Evolutionary conservation across 1,140 invertebrate species (phyloP).

Genomic region (Microvelia longipes): DNA sequence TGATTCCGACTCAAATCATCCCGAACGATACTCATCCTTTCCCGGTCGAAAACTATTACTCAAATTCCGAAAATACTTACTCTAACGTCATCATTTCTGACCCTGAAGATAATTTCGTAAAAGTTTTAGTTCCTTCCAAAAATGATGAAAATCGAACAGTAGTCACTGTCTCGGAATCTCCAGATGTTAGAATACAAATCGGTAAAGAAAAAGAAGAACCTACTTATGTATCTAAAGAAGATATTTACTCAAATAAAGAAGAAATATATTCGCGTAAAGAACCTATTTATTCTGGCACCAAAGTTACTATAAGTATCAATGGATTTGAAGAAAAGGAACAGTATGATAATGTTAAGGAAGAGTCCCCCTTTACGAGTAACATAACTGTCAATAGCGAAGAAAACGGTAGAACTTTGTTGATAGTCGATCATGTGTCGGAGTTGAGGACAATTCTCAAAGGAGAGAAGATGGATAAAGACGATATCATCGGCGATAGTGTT

Average conservation of each 20-base stretch:
- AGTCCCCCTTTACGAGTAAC: constrained; percentile 19
- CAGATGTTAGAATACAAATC: not conserved
- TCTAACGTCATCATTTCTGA: not conserved
- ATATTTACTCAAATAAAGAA: too few relatives aligned
- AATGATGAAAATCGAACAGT: constrained; percentile 11
- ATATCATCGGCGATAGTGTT: not conserved
- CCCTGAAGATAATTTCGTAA: constrained; percentile 8
- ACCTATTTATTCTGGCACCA: constrained; percentile 18
- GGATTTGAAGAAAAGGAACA: constrained; percentile 8
- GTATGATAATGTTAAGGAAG: not conserved
- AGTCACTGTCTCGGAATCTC: constrained; percentile 3
- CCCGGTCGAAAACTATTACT: not conserved
- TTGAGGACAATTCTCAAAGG: constrained; percentile 10
- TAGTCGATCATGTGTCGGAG: constrained; percentile 7
- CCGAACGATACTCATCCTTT: constrained; percentile 5
- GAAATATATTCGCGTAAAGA: too few relatives aligned
- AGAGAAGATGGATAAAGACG: constrained; percentile 8
- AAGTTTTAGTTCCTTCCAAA: constrained; percentile 8
- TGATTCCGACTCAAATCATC: constrained; percentile 13
- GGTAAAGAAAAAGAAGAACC: not conserved
- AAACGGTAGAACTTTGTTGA: constrained; percentile 25
- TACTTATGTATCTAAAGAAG: not conserved
- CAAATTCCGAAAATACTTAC: not conserved
- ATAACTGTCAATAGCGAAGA: constrained; percentile 33
- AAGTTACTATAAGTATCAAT: constrained; percentile 26